Base-by-base conservation (phyloP, 2,113 vertebrate genomes). In the Mesitornis unicolor region DNA sequence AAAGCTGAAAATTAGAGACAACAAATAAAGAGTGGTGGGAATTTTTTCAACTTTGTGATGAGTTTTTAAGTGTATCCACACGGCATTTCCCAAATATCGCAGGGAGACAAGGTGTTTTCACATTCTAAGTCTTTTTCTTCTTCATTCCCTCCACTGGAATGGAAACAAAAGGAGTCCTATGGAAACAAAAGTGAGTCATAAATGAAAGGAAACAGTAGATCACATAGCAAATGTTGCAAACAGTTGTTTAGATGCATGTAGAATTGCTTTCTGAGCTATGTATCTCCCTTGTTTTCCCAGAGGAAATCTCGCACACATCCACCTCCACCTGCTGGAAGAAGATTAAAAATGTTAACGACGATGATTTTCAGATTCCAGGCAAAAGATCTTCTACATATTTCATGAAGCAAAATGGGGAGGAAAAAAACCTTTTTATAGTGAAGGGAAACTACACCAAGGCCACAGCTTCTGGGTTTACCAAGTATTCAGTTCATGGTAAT, bases 291-390 rank as follows among this genome's bases (percentile, higher is more conserved):
- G 13, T 87, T 93, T 94, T 93, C 92, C 90, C 93, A 75, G 60
- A 94, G 92, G 95, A 92, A 92, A 94, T 96, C 76, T 53, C 84
- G 43, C 68, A 90, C 96, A 89, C 68, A 64, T 94, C 88, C 96
- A 93, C 86, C 96, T 96, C 96, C 96, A 97, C 93, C 95, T 97
- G 92, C 96, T 96, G 96, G 96, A 96, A 94, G 92, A 63, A 94
- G 88, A 95, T 93, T 93, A 81, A 86, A 96, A 95, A 92, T 67
- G 82, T 96, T 83, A 91, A 61, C 3, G 1, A 33, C 63, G 67
- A 67, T n/a, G 56, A 77, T 90, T 89, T 95, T 77, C 28, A 79
- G 57, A 13, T 77, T 68, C 33, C 2, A 13, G 13, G 45, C 56
- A 40, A 38, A 88, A 67, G 26, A 16, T 56, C 17, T 50, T 60